These are phyloP conservation scores for Forbesichthys agassizii DNA, from an alignment of 2,113 vertebrate species.

Conservation along the genomic window DNA sequence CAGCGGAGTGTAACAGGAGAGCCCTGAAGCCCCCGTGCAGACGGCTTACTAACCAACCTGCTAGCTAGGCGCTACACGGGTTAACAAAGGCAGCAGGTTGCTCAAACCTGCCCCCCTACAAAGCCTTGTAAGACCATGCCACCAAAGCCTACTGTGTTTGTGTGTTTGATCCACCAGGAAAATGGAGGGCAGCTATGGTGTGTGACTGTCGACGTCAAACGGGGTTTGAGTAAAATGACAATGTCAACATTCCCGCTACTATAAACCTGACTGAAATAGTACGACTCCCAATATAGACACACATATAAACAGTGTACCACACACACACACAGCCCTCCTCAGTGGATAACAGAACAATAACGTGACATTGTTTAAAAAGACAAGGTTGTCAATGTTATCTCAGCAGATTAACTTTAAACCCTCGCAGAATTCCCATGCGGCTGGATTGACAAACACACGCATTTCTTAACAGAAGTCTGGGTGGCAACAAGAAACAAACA, in stretches of 20 bases:
- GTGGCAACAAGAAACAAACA: conserved; percentile 17
- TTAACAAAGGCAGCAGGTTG: conserved; percentile 63
- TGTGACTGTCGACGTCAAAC: neutral
- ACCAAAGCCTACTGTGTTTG: conserved; percentile 28
- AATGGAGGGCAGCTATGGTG: neutral
- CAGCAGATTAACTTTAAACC: conserved; percentile 49
- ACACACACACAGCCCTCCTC: neutral
- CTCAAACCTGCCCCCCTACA: conserved; percentile 60
- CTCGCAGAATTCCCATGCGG: conserved; percentile 9
- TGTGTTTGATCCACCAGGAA: conserved; percentile 34
- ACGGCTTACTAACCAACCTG: conserved; percentile 51
- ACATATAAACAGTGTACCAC: neutral
- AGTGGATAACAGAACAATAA: neutral
- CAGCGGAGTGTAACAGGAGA: conserved; percentile 72
- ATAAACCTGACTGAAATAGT: too few relatives aligned
- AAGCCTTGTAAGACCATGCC: conserved; percentile 33
- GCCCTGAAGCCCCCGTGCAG: conserved; percentile 58
- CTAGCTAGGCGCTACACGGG: conserved; percentile 23
- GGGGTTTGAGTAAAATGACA: too few relatives aligned
- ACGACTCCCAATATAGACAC: too few relatives aligned
- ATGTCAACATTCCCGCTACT: too few relatives aligned
- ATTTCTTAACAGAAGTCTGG: conserved; percentile 17
- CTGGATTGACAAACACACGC: conserved; percentile 32
- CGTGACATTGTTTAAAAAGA: conserved; percentile 16
- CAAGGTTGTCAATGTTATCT: conserved; percentile 48